phyloP scores from a whole-genome alignment of 2,797 vertebrate genomes.

The Tinamus major region DNA sequence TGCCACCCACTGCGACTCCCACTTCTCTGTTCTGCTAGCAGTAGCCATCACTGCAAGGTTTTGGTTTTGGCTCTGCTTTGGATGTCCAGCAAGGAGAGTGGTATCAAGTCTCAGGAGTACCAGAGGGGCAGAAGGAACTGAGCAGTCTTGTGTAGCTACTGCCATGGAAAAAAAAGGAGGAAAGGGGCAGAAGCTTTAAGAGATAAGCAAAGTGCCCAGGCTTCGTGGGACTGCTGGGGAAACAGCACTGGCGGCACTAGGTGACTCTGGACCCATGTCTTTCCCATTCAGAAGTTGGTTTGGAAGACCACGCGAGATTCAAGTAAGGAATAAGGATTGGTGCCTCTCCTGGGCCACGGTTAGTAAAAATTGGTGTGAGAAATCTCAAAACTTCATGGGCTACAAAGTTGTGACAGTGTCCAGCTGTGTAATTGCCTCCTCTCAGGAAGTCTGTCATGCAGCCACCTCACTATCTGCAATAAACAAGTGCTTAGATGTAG shows the following conservation, averaged over 20 bases:
- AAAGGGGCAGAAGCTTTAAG: not conserved
- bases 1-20: not conserved
- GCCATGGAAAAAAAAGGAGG: not conserved
- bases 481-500: not conserved
- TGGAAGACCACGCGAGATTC: accelerated
- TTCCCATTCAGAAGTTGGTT: not conserved
- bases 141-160: not conserved
- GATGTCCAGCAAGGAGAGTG: not conserved
- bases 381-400: accelerated
- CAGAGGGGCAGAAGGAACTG: not conserved
- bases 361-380: not conserved
- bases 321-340: not conserved
- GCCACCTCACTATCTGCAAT: accelerated
- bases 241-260: accelerated
- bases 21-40: no score
- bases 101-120: not conserved
- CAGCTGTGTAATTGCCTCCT: not conserved
- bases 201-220: no score
- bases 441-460: not conserved
- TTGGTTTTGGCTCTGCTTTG: not conserved
- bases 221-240: no score
- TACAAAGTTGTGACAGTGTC: not conserved
- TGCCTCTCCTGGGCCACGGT: not conserved
- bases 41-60: not conserved
- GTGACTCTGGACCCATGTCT: no score